Evolutionary conservation across 2,113 vertebrate species (phyloP), one percentile per base, ranked within the genome.

Genomic region (Melanerpes aurifrons): DNA sequence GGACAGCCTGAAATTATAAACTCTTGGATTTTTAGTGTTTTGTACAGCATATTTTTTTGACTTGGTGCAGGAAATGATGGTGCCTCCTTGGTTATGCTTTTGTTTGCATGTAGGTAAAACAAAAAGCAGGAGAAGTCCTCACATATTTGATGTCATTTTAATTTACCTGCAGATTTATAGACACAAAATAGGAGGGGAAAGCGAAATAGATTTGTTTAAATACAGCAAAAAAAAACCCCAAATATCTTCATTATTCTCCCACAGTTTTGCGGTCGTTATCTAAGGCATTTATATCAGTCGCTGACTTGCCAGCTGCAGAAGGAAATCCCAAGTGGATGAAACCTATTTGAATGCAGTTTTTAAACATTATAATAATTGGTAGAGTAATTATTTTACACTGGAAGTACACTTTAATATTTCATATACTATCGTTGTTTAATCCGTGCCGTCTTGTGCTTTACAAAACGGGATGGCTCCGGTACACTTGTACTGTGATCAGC

Each of bases 371-470:
- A 93, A 91, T 94, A 92, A 90, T 92, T 75, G 75, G 17, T 94
- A 70, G 71, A 90, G 86, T 93, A 88, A 91, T 94, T 94, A 87
- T 91, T 95, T 96, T 91, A 92, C 56, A 75, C 62, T 90, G 66
- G 63, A 86, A 86, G 54, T 92, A 53, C 48, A 76, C 9, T 85
- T 93, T 77, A 89, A 80, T 96, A 93, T 95, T 94, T 92, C 72
- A 89, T 86, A 91, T 64, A 48, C 31, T 89, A 53, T 63, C 2
- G 1, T 94, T 89, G 71, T 82, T 92, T 86, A 84, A 93, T 83
- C 85, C 25, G 11, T 92, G 72, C 76, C 50, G 47, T 72, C 77
- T 89, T 90, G 37, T 86, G 72, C 74, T 83, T 83, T 90, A 93
- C 54, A 66, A 72, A 85, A 82, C 78, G 45, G 40, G 14, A 82